phyloP scores from a whole-genome alignment of 2,888 invertebrate genomes.

The Epicampocera succincta region DNA sequence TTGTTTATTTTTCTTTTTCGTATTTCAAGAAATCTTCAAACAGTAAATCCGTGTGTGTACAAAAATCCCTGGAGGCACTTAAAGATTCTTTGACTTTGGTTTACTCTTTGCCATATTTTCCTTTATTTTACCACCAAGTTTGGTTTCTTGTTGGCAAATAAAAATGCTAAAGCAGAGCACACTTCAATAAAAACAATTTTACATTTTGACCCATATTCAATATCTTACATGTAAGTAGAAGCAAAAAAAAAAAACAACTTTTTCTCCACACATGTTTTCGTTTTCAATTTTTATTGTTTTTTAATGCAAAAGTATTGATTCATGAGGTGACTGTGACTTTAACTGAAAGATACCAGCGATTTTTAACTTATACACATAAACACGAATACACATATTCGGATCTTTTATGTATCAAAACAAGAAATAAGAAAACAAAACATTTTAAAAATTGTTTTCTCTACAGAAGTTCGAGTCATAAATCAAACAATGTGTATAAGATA shows the following conservation, averaged over 20 bases:
- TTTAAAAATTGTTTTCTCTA: conserved; percentile 6
- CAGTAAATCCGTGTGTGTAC: background rate
- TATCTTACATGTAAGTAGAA: conserved; percentile 39
- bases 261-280: background rate
- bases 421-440: background rate
- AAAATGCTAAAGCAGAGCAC: background rate
- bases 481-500: conserved; percentile 51
- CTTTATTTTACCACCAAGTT: background rate
- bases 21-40: no score
- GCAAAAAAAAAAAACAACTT: background rate
- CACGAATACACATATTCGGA: background rate
- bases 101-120: background rate
- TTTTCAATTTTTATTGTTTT: conserved; percentile 7
- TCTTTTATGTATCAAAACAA: conserved; percentile 14
- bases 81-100: conserved; percentile 46
- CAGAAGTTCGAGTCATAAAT: conserved; percentile 54
- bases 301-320: no score
- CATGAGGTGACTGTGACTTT: background rate
- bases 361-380: no score
- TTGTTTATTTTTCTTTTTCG: conserved; percentile 8
- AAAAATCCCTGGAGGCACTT: conserved; percentile 58
- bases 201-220: conserved; percentile 56
- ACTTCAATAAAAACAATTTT: background rate
- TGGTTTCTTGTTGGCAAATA: background rate
- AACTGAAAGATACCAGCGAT: background rate